Evolutionary conservation across 1,140 invertebrate genomes (phyloP).

Genomic region (Bombus confusus): DNA sequence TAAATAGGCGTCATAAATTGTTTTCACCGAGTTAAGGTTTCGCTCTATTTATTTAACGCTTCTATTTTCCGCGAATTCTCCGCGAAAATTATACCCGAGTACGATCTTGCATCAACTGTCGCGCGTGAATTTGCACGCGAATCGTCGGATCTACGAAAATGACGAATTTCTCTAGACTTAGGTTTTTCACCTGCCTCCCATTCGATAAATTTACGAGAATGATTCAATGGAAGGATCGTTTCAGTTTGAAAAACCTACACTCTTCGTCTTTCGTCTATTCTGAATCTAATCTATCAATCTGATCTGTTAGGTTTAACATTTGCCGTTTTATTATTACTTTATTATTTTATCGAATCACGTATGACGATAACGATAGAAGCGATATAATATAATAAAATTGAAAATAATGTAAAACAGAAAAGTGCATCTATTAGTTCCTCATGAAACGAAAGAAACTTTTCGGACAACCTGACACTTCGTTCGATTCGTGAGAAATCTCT

Average conservation of each 20-base stretch:
- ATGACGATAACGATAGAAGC: no score
- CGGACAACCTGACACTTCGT: no score
- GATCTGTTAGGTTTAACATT: no score
- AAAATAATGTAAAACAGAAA: no score
- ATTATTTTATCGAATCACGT: no score
- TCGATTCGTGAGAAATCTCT: neutral
- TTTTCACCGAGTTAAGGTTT: neutral
- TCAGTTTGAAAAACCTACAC: neutral
- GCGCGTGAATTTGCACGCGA: neutral
- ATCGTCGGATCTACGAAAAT: no score
- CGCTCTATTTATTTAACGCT: neutral
- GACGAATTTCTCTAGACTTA: neutral
- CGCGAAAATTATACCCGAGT: neutral
- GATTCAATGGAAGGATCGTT: neutral
- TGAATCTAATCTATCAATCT: neutral
- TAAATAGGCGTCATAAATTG: neutral
- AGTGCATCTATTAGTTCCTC: no score
- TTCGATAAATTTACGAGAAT: neutral
- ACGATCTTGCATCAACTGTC: neutral
- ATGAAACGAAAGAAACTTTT: no score
- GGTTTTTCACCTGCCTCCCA: fast-evolving
- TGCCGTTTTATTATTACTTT: no score
- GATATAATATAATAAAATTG: no score
- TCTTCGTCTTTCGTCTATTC: neutral
- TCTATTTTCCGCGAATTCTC: neutral